Evolutionary conservation across 2,888 invertebrate species (phyloP), one percentile per base, ranked within the genome.

Genomic region (Drosophila fungiperda): DNA sequence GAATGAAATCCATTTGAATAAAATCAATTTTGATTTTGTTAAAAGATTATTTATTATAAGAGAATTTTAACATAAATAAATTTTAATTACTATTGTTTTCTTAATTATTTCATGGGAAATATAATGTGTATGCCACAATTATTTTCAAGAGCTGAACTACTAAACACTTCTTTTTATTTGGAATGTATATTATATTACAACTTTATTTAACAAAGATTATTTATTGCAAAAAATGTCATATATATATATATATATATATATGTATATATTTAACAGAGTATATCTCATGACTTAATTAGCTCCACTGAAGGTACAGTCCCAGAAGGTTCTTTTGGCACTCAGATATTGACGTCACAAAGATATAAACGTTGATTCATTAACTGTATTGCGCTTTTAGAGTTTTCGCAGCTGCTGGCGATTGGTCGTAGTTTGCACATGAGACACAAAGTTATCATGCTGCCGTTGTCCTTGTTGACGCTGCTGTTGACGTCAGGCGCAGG

Each of bases 401-500:
- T 59, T 33, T 52, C 55, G 40, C 38, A 35, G 45, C 60, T 32
- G 9, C 61, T 48, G 52, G 40, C 38, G n/a, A 8, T 54, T 38
- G 53, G 35, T 40, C 26, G 2, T n/a, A 15, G 15, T 36, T 63
- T 40, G 35, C 52, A 48, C 26, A 71, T 65, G 67, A 40, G 62
- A 32, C 52, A 57, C 35, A 65, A 35, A 33, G 36, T 69, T 33
- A 69, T 45, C 40, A 83, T 86, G 83, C 49, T 83, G 73, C 73
- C 73, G 68, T 50, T 77, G 60, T 61, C 54, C 17, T 38, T 79
- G 29, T 50, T 68, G 68, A 35, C 48, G n/a, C 36, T 71, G 62
- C 38, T 78, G 58, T 35, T 75, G 54, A 33, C 63, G 29, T 50
- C 60, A 40, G 26, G 26, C 8, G 38, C 26, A 7, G 63, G 32